Percentiles rank a stretch among this genome's conserved stretches.
Conservation (phyloP, 2,797 vertebrate genomes). For the Crax fasciolata region DNA sequence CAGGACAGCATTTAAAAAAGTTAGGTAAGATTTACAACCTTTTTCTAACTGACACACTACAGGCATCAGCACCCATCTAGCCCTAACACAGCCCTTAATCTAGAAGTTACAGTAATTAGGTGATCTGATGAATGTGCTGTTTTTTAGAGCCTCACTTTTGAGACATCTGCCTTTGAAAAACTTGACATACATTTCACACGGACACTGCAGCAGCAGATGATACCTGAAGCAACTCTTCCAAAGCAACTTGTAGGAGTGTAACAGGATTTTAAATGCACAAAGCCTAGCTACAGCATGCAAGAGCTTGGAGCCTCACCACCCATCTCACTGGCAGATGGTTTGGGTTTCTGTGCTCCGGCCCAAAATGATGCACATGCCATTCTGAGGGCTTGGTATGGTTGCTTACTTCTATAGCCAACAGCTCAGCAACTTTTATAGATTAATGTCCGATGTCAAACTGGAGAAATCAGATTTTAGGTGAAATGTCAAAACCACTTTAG, state of each 20-base stretch:
- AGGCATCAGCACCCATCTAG: background rate
- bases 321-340: background rate
- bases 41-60: background rate
- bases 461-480: background rate
- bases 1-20: background rate
- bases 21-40: accelerated
- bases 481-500: background rate
- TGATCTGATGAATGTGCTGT: accelerated
- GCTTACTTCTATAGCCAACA: background rate
- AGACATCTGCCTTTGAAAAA: background rate
- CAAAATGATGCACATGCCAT: accelerated
- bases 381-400: background rate
- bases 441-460: background rate
- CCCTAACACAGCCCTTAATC: background rate
- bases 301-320: background rate
- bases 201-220: background rate
- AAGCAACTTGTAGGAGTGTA: background rate
- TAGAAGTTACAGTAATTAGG: background rate
- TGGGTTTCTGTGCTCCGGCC: background rate
- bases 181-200: accelerated
- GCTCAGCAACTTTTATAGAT: background rate
- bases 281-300: background rate
- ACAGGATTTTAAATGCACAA: background rate
- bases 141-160: background rate
- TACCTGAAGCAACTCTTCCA: background rate